Evolutionary conservation across 2,113 vertebrate genomes (phyloP), one percentile per base, ranked within the genome.

Genomic region (Brienomyrus brachyistius): DNA sequence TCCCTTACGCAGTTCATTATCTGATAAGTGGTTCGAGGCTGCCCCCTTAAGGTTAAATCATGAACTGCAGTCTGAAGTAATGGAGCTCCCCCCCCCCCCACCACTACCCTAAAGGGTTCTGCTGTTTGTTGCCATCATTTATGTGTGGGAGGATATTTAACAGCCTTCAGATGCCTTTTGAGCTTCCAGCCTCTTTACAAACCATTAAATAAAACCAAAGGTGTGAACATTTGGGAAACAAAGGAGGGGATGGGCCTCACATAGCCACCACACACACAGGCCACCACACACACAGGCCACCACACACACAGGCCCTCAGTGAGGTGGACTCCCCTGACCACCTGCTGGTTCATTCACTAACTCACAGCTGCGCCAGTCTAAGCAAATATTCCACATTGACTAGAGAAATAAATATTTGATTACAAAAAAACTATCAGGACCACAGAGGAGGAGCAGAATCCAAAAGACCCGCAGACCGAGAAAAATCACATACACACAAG

Each of bases 301-400:
- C 74, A 80, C 74, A 89, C 87, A 88, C 91, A 91, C 88, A 86
- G 48, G 59, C 59, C 86, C 88, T 77, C 54, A 31, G n/a, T 87
- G 52, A 17, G 47, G 62, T 56, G 77, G 50, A 66, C 77, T 59
- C 89, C 90, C 77, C 82, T 54, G 91, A 90, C 92, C 91, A 89
- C 92, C 91, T 93, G 91, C 91, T 91, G 91, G 84, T 87, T 59
- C 86, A 90, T 87, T 91, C 89, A 90, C 88, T 74, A 80, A 89
- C 90, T 86, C 52, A 86, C 91, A 91, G 91, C 92, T 93, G 92
- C 91, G 85, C 87, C 91, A 92, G 90, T 88, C 91, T 50, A 87
- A 83, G 31, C 87, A 89, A 85, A 84, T 54, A 87, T 87, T 84
- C 35, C 35, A 54, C 43, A 15, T 77, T 82, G 48, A 91, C 52